phyloP scores from a whole-genome alignment of 2,113 vertebrate species.

The Bolborhynchus lineola region DNA sequence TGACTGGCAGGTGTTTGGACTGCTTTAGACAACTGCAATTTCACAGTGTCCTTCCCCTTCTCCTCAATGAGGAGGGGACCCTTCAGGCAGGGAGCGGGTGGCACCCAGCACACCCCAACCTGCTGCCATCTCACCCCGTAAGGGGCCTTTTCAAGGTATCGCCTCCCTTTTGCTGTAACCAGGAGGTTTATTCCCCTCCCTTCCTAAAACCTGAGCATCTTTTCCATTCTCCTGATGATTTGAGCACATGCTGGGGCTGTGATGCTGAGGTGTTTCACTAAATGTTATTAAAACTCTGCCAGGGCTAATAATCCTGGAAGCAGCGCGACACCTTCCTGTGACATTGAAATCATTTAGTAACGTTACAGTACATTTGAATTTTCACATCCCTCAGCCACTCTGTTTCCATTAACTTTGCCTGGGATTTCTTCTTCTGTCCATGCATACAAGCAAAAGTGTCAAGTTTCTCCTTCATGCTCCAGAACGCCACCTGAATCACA shows the following conservation, averaged over 20 bases:
- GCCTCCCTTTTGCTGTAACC: not conserved
- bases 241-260: not conserved
- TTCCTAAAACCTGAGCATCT: not conserved
- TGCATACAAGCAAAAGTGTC: constrained; percentile 57
- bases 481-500: constrained; percentile 66
- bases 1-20: constrained; percentile 71
- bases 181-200: not conserved
- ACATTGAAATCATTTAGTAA: constrained; percentile 75
- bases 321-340: constrained; percentile 45
- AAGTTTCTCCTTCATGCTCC: constrained; percentile 80
- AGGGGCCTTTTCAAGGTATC: not conserved
- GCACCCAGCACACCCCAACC: rapidly evolving
- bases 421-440: constrained; percentile 66
- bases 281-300: constrained; percentile 66
- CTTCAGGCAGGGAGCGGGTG: not conserved
- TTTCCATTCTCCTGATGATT: not conserved
- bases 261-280: constrained; percentile 60
- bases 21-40: constrained; percentile 51
- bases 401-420: constrained; percentile 73
- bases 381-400: constrained; percentile 54
- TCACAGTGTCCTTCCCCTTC: constrained; percentile 38
- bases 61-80: constrained; percentile 7
- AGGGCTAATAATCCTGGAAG: constrained; percentile 70
- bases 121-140: not conserved
- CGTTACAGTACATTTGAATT: constrained; percentile 79